Base-by-base conservation (phyloP, 2,888 invertebrate genomes). In the Netelia virgata region DNA sequence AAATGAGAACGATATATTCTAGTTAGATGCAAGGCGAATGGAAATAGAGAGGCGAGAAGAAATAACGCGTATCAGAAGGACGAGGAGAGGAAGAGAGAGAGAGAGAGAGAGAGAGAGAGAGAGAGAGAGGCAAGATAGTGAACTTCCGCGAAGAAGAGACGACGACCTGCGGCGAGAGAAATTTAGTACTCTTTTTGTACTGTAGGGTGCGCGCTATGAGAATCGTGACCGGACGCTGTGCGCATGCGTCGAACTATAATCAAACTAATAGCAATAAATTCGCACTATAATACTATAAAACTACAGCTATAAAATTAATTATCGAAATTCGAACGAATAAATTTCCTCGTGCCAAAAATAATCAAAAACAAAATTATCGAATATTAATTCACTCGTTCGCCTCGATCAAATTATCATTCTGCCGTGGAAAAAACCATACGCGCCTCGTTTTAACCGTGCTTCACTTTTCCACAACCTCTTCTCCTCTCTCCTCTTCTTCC, bases 1-100 rank as follows among this genome's bases (percentile, higher is more conserved):
- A 92, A 91, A 93, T 93, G 82, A 88, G 82, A 78, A 87, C 89
- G 90, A 92, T 93, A 88, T 91, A 92, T 93, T 93, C 92, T 93
- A 92, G 92, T 93, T 93, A 93, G 89, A 88, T 85, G 83, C 86
- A 89, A 88, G 84, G 82, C 86, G 69, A 70, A 74, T 66, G 78
- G 64, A 28, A 77, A 73, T 59, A 83, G 66, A 69, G 74, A 77
- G 81, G 47, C 18, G 43, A 41, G 57, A 47, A 76, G 53, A 59
- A 75, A 63, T 66, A 75, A 74, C 74, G 41, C 43, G 28, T 16
- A 14, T 55, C 9, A 64, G 63, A 20, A 55, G 47, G 43, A 55
- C 43, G 20, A 63, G 55, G 11, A n/a, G 55, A 20, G 28, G 28
- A 28, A 76, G 28, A 2, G 68, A 36, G 14, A 43, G 28, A 70